Evolutionary conservation across 1,140 invertebrate species (phyloP).

Genomic region (Papilio helenus): DNA sequence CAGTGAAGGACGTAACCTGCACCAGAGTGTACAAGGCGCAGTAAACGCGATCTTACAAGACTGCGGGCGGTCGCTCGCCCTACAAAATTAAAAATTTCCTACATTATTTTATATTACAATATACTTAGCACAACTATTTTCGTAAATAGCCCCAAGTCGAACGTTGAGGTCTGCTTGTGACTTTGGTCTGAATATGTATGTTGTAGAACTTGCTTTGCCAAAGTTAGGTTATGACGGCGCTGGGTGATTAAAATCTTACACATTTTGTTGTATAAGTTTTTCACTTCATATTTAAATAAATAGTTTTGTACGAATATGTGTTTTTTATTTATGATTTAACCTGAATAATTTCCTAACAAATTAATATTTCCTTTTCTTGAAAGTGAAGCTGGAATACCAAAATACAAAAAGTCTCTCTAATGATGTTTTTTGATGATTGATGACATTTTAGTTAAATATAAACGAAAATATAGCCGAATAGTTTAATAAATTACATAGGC

Average conservation of each 20-base stretch:
- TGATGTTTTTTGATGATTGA: no score
- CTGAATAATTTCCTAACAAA: background rate
- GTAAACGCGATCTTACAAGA: conserved; percentile 70
- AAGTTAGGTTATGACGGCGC: conserved; percentile 49
- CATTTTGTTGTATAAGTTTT: conserved; percentile 72
- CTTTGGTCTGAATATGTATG: conserved; percentile 49
- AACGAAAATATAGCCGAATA: no score
- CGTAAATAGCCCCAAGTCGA: conserved; percentile 61
- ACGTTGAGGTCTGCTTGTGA: conserved; percentile 41
- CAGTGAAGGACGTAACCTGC: conserved; percentile 88
- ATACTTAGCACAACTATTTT: conserved; percentile 71
- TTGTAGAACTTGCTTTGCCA: conserved; percentile 46
- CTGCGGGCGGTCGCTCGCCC: conserved; percentile 65
- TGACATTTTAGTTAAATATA: no score
- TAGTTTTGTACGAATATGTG: conserved; percentile 58
- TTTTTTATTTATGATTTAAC: conserved; percentile 45
- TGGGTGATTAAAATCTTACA: conserved; percentile 50
- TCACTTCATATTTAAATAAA: conserved; percentile 79
- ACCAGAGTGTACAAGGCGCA: conserved; percentile 88
- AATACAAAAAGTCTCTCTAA: no score
- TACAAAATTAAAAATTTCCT: conserved; percentile 48
- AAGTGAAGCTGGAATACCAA: background rate
- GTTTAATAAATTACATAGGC: no score
- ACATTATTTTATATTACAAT: conserved; percentile 58
- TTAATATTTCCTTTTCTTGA: background rate